Conservation (phyloP, 2,797 vertebrate genomes). For the Harpagifer antarcticus region DNA sequence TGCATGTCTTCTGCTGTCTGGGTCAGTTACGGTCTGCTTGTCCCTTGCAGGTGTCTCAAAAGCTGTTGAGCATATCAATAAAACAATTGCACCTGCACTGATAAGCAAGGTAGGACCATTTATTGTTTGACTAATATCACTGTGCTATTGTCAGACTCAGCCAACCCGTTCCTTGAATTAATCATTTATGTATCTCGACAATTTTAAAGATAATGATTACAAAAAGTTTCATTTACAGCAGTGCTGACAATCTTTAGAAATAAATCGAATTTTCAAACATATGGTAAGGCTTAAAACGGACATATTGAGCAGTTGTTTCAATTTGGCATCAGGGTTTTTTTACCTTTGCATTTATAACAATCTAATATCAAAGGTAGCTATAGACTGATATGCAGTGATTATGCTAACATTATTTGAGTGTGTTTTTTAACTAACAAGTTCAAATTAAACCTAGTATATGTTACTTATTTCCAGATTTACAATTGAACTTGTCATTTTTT, state of each 20-base stretch:
- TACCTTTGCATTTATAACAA: neutral
- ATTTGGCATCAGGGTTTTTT: conserved; percentile 1
- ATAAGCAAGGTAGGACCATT: conserved; percentile 96
- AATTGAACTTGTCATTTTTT: conserved; percentile 16
- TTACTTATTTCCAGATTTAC: neutral
- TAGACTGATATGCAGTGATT: conserved; percentile 27
- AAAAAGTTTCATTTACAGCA: neutral
- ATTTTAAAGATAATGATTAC: neutral
- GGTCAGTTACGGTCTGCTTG: conserved; percentile 93
- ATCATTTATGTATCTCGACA: neutral
- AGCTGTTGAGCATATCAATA: conserved; percentile 99
- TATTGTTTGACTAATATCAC: conserved; percentile 81
- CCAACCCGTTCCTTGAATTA: neutral
- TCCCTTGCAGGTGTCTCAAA: conserved; percentile 99
- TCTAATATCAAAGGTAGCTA: neutral
- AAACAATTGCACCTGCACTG: conserved; percentile 98
- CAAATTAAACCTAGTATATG: neutral
- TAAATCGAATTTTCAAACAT: neutral
- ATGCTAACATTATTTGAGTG: conserved; percentile 41
- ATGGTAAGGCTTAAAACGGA: neutral
- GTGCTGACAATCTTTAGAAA: neutral
- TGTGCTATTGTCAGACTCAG: conserved; percentile 25
- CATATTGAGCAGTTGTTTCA: neutral
- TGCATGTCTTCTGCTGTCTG: conserved; percentile 79
- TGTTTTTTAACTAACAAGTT: conserved; percentile 31